Evolutionary conservation across 1,140 invertebrate genomes (phyloP).

Genomic region (Ips typographus): DNA sequence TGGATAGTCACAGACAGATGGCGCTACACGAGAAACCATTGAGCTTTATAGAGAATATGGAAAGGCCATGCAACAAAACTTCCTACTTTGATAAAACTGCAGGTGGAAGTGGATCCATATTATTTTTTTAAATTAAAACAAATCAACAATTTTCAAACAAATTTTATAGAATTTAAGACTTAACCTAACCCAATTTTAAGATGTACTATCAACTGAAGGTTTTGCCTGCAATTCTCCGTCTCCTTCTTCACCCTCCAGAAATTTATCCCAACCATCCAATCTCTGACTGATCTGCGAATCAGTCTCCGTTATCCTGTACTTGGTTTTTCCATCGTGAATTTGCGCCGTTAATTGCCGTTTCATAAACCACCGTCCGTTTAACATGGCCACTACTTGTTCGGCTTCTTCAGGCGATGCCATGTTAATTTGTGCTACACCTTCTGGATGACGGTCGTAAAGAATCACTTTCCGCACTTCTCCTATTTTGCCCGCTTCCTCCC

Average conservation of each 20-base stretch:
- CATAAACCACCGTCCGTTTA: conserved; percentile 92
- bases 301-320: conserved; percentile 89
- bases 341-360: conserved; percentile 81
- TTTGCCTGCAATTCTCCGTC: not conserved
- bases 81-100: too few relatives aligned
- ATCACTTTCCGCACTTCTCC: conserved; percentile 91
- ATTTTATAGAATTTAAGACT: too few relatives aligned
- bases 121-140: too few relatives aligned
- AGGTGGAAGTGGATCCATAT: too few relatives aligned
- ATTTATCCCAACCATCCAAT: conserved; percentile 86
- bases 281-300: conserved; percentile 82
- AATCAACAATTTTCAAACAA: too few relatives aligned
- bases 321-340: conserved; percentile 95
- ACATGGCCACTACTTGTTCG: conserved; percentile 81
- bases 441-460: conserved; percentile 91
- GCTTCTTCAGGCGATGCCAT: conserved; percentile 91
- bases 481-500: conserved; percentile 88
- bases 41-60: too few relatives aligned
- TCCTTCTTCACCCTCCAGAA: conserved; percentile 62
- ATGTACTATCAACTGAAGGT: not conserved
- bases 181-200: too few relatives aligned
- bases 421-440: conserved; percentile 90
- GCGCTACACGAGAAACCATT: too few relatives aligned
- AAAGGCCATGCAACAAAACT: too few relatives aligned
- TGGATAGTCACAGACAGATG: too few relatives aligned